Conservation (phyloP, 2,797 vertebrate species). For the Acanthornis magna region DNA sequence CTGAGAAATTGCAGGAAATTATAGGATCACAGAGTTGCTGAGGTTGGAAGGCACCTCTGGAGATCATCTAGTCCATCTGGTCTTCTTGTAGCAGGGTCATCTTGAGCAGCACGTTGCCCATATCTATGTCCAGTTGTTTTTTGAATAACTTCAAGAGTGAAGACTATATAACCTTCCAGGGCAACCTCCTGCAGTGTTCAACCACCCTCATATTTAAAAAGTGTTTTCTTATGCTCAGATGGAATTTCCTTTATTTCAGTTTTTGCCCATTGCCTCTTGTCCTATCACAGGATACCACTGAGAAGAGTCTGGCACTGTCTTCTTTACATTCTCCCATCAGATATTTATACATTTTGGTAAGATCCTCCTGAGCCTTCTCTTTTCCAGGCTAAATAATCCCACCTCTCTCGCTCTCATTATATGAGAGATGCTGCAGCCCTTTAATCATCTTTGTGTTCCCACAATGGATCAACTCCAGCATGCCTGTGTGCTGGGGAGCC, state of each 20-base stretch:
- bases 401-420: neutral
- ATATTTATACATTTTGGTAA: conserved; percentile 29
- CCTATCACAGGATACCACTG: conserved; percentile 18
- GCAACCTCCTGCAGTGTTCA: neutral
- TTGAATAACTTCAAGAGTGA: neutral
- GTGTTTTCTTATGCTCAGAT: neutral
- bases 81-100: neutral
- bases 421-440: neutral
- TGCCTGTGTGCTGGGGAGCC: neutral
- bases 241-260: conserved; percentile 20
- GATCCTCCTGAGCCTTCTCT: conserved; percentile 9
- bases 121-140: neutral
- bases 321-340: conserved; percentile 10
- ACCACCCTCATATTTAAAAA: neutral
- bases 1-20: neutral
- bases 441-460: neutral
- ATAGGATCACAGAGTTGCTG: neutral
- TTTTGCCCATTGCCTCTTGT: conserved; percentile 30
- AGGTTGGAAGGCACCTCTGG: neutral
- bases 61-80: neutral
- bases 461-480: neutral
- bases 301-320: conserved; percentile 14
- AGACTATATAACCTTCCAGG: neutral
- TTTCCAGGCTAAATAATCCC: neutral
- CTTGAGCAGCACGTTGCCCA: neutral